phyloP scores from a whole-genome alignment of 2,888 invertebrate genomes.

The Sphaerophoria rueppellii region DNA sequence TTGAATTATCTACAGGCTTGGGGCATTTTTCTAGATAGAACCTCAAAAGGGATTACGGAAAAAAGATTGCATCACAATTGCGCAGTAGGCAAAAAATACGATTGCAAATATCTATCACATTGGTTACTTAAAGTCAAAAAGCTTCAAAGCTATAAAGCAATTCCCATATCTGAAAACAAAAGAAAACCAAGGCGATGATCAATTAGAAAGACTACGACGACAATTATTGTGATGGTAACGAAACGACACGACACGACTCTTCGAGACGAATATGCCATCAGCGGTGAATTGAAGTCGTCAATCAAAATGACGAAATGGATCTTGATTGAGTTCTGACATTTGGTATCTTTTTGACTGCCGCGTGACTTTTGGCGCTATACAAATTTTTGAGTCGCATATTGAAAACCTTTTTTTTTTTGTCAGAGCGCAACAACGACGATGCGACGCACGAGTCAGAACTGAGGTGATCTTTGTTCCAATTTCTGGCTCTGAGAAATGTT shows the following conservation, averaged over 20 bases:
- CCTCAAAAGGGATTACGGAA: too few species aligned
- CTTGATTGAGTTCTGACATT: conserved; percentile 72
- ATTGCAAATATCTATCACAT: conserved; percentile 61
- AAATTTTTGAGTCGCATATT: conserved; percentile 40
- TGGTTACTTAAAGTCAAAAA: conserved; percentile 19
- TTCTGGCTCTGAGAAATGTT: conserved; percentile 47
- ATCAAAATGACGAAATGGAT: conserved; percentile 74
- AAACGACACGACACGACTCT: conserved; percentile 3
- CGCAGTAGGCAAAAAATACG: too few species aligned
- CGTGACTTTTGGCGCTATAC: conserved; percentile 73
- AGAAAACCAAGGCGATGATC: too few species aligned
- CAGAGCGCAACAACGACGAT: conserved; percentile 22
- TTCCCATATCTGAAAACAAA: conserved; percentile 5
- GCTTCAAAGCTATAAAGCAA: conserved; percentile 48
- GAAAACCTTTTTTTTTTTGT: neutral
- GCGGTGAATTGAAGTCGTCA: conserved; percentile 69
- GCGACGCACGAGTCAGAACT: conserved; percentile 69
- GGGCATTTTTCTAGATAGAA: too few species aligned
- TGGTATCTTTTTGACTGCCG: conserved; percentile 71
- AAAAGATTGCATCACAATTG: too few species aligned
- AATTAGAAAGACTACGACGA: neutral
- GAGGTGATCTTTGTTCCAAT: conserved; percentile 67
- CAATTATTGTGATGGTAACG: conserved; percentile 5
- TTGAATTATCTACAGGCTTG: too few species aligned
- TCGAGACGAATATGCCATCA: conserved; percentile 61